Conservation (phyloP, 2,113 vertebrate species). For the Cololabis saira region DNA sequence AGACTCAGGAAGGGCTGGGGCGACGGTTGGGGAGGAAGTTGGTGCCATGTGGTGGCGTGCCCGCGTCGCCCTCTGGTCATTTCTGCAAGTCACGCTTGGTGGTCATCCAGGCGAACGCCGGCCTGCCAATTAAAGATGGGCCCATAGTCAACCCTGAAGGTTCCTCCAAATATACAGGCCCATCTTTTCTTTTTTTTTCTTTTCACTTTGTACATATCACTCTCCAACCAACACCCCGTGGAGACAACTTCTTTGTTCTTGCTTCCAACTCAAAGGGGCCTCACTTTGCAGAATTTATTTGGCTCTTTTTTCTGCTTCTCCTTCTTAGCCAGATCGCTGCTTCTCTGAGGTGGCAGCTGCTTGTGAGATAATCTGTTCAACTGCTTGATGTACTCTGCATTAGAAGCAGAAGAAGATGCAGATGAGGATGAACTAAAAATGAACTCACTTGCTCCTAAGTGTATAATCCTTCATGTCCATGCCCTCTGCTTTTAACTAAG, state of each 20-base stretch:
- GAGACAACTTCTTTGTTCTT: constrained; percentile 58
- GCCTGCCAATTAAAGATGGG: constrained; percentile 79
- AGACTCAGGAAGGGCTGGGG: constrained; percentile 60
- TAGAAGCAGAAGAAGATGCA: constrained; percentile 43
- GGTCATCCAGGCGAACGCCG: constrained; percentile 69
- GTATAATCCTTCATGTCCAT: constrained; percentile 12
- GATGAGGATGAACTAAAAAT: constrained; percentile 37
- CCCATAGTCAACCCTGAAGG: constrained; percentile 72
- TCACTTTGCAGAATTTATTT: constrained; percentile 26
- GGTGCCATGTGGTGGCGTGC: constrained; percentile 75
- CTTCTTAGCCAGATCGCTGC: constrained; percentile 53
- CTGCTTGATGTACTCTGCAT: constrained; percentile 13
- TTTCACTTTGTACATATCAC: constrained; percentile 29
- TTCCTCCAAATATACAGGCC: constrained; percentile 50
- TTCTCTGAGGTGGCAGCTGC: constrained; percentile 32
- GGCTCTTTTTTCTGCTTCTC: constrained; percentile 27
- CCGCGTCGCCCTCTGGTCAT: constrained; percentile 70
- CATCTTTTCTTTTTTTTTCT: constrained; percentile 28
- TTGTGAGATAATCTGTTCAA: constrained; percentile 32
- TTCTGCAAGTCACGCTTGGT: constrained; percentile 68
- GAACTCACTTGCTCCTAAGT: constrained; percentile 7
- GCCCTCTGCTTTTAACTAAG: constrained; percentile 14
- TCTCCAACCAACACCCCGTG: constrained; percentile 49
- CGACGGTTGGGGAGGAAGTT: constrained; percentile 45
- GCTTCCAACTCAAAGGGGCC: constrained; percentile 39